Evolutionary conservation across 2,888 invertebrate genomes (phyloP).

Genomic region (Acronicta psi): DNA sequence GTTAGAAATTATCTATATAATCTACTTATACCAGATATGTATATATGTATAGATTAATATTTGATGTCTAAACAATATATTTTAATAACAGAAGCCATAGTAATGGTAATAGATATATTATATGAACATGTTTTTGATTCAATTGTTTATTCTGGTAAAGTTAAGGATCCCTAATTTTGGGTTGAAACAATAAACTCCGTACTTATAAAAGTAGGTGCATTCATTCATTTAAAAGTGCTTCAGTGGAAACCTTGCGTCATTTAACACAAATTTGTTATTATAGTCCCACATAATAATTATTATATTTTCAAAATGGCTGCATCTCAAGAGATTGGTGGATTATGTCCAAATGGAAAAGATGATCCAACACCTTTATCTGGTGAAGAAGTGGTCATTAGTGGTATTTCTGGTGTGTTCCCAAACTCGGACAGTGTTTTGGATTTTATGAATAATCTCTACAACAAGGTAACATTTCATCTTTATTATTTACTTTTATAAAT

Average conservation of each 20-base stretch:
- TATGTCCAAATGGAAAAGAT: background rate
- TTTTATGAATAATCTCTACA: conserved; percentile 90
- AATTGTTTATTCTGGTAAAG: no score
- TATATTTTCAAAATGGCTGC: conserved; percentile 17
- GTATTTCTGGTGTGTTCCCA: conserved; percentile 91
- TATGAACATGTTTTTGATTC: no score
- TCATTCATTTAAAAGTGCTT: background rate
- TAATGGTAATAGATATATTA: no score
- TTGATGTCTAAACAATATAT: no score
- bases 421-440: conserved; percentile 91
- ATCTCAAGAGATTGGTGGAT: background rate
- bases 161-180: background rate
- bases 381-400: conserved; percentile 89
- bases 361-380: conserved; percentile 59
- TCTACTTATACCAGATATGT: no score
- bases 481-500: background rate
- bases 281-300: no score
- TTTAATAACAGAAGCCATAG: no score
- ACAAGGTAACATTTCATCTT: conserved; percentile 79
- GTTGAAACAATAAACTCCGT: conserved; percentile 1
- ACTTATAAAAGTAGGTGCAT: conserved; percentile 18
- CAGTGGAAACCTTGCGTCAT: background rate
- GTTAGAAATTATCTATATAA: no score
- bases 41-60: no score
- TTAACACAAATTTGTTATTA: background rate